Conservation (phyloP, 2,797 vertebrate genomes). For the Gephyroberyx darwinii region DNA sequence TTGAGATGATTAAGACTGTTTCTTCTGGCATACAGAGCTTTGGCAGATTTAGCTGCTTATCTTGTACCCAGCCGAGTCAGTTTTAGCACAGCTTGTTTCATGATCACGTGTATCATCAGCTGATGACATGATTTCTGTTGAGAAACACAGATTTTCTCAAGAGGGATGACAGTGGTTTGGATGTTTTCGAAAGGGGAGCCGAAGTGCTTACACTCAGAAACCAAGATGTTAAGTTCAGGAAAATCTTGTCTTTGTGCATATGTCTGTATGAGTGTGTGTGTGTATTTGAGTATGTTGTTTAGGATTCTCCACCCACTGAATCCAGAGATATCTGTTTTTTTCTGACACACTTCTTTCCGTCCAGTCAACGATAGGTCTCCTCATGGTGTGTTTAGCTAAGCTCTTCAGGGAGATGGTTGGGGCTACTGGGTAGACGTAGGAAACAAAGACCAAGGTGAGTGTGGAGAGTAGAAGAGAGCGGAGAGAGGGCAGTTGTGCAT, state of each 20-base stretch:
- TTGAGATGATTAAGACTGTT: constrained; percentile 29
- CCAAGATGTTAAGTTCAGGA: background rate
- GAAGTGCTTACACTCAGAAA: constrained; percentile 19
- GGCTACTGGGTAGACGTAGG: constrained; percentile 27
- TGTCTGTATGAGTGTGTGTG: background rate
- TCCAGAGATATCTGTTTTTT: constrained; percentile 28
- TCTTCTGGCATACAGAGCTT: constrained; percentile 10
- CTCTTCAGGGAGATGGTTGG: constrained; percentile 22
- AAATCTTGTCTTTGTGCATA: constrained; percentile 3
- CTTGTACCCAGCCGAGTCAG: constrained; percentile 61
- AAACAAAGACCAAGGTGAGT: constrained; percentile 27
- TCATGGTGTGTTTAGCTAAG: constrained; percentile 42
- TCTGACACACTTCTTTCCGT: constrained; percentile 26
- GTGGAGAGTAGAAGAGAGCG: background rate
- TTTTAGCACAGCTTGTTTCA: constrained; percentile 31
- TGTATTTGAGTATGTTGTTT: constrained; percentile 2
- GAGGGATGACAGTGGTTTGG: background rate
- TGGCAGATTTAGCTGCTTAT: constrained; percentile 32
- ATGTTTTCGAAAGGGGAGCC: constrained; percentile 5
- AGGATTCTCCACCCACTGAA: constrained; percentile 35
- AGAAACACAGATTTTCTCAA: constrained; percentile 8
- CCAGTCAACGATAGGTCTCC: constrained; percentile 14
- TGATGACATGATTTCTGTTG: constrained; percentile 46
- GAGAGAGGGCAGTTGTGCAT: constrained; percentile 2
- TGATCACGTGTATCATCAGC: constrained; percentile 47